phyloP scores from a whole-genome alignment of 1,140 invertebrate species.

The Aphelenchoides avenae region DNA sequence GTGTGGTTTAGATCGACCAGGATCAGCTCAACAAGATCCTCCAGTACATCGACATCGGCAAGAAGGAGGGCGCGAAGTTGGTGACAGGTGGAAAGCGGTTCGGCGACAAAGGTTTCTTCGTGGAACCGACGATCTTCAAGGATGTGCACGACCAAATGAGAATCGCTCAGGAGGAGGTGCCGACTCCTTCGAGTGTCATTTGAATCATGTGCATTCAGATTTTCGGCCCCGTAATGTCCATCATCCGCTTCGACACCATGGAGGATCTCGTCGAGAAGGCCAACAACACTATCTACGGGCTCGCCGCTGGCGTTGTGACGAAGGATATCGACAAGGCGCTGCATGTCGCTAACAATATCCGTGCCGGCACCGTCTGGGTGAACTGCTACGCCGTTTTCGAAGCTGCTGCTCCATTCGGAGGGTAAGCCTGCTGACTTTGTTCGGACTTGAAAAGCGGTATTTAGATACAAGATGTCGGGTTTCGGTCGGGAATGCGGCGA shows the following conservation, averaged over 20 bases:
- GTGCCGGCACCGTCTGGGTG: constrained; percentile 81
- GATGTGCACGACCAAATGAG: constrained; percentile 86
- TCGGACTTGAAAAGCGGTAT: no score
- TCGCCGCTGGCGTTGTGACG: constrained; percentile 69
- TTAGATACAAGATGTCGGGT: constrained; percentile 36
- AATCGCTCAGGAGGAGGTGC: constrained; percentile 79
- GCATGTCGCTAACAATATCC: constrained; percentile 76
- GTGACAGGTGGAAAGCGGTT: constrained; percentile 66
- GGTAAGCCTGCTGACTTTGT: no score
- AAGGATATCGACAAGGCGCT: constrained; percentile 70
- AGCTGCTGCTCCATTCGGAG: constrained; percentile 41
- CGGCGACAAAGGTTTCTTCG: constrained; percentile 76
- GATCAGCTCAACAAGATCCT: constrained; percentile 80
- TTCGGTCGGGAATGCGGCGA: constrained; percentile 55
- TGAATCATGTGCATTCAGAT: no score
- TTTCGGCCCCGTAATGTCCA: constrained; percentile 86
- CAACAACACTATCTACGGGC: constrained; percentile 78
- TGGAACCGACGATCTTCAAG: constrained; percentile 90
- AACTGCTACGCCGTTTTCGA: constrained; percentile 35
- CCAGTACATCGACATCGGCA: constrained; percentile 72
- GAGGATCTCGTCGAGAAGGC: constrained; percentile 83
- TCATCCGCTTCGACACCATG: constrained; percentile 79
- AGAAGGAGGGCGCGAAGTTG: constrained; percentile 85
- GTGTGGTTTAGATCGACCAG: constrained; percentile 65
- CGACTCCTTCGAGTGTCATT: constrained; percentile 80